Evolutionary conservation across 1,140 invertebrate genomes (phyloP).

Genomic region (Hylyphantes graminicola): DNA sequence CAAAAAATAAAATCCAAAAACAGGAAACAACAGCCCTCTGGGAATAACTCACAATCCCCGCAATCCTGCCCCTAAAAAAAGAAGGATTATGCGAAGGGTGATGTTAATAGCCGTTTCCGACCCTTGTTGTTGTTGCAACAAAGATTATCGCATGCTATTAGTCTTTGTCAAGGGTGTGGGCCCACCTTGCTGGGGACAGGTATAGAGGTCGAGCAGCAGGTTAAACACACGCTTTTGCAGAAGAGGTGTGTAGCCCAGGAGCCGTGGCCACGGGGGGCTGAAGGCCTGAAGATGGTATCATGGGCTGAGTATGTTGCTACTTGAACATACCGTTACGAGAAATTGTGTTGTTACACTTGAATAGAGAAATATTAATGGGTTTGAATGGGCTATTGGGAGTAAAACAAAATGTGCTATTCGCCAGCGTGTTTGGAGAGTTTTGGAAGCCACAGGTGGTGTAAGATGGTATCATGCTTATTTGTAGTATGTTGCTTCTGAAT

Average conservation of each 20-base stretch:
- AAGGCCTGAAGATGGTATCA: not conserved
- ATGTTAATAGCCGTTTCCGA: slow-evolving; percentile 18
- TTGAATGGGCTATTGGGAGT: too few species aligned
- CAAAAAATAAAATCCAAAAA: not conserved
- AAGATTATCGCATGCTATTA: slow-evolving; percentile 36
- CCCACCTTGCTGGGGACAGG: slow-evolving; percentile 26
- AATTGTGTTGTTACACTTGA: too few species aligned
- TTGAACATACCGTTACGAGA: too few species aligned
- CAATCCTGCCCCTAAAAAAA: slow-evolving; percentile 22
- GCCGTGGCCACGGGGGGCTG: slow-evolving; percentile 4
- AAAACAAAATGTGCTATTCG: too few species aligned
- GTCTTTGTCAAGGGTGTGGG: slow-evolving; percentile 21
- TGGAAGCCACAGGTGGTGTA: too few species aligned
- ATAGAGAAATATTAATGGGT: too few species aligned
- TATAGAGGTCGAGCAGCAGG: not conserved
- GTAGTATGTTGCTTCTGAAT: too few species aligned
- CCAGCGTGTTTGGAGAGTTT: too few species aligned
- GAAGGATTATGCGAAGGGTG: not conserved
- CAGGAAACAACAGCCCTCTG: not conserved
- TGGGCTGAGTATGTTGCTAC: too few species aligned
- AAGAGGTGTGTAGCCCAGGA: slow-evolving; percentile 19
- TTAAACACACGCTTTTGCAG: not conserved
- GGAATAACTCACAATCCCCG: not conserved
- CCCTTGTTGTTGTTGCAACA: slow-evolving; percentile 37
- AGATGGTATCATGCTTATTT: too few species aligned